phyloP scores from a whole-genome alignment of 2,113 vertebrate species.

The Typhlomys cinereus region DNA sequence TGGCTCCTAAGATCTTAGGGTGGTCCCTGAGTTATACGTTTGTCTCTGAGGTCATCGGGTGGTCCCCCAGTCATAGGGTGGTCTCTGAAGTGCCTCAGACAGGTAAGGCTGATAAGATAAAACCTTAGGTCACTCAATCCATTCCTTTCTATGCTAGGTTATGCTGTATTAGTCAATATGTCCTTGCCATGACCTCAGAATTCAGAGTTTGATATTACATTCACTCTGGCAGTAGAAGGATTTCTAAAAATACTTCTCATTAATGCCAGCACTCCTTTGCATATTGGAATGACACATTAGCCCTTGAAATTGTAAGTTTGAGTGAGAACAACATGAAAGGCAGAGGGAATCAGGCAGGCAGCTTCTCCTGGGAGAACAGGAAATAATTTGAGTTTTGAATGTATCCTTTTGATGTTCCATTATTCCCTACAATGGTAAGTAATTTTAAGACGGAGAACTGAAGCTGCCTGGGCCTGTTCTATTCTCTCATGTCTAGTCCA shows the following conservation, averaged over 20 bases:
- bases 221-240: slow-evolving; percentile 57
- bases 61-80: no score
- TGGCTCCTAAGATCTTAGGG: no score
- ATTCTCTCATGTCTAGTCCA: slow-evolving; percentile 69
- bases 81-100: no score
- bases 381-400: slow-evolving; percentile 79
- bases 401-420: slow-evolving; percentile 75
- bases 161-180: no score
- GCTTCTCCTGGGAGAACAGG: slow-evolving; percentile 67
- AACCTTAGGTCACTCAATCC: no score
- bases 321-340: slow-evolving; percentile 67
- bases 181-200: slow-evolving; percentile 70
- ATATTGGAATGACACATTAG: slow-evolving; percentile 65
- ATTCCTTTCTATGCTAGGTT: no score
- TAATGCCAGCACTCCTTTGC: slow-evolving; percentile 69
- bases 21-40: no score
- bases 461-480: slow-evolving; percentile 64
- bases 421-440: slow-evolving; percentile 74
- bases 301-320: slow-evolving; percentile 72
- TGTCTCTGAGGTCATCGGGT: no score
- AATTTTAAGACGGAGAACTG: slow-evolving; percentile 72
- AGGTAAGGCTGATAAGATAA: no score
- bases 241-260: slow-evolving; percentile 77
- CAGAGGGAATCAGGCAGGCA: slow-evolving; percentile 70
- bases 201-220: slow-evolving; percentile 64